phyloP scores from a whole-genome alignment of 2,888 invertebrate species.

The Heliconius hortense region DNA sequence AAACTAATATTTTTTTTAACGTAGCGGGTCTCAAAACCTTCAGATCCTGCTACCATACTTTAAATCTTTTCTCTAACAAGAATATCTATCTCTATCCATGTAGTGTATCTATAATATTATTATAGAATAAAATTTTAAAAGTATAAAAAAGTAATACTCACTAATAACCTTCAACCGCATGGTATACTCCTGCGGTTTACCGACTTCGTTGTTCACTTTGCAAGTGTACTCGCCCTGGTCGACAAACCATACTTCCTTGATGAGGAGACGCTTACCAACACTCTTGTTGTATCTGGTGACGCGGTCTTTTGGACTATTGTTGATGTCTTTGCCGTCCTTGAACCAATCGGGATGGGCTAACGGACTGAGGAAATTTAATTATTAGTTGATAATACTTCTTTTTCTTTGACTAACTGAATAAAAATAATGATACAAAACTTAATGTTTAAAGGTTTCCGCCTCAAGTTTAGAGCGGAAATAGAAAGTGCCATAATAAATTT shows the following conservation, averaged over 20 bases:
- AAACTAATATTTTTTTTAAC: too few relatives aligned
- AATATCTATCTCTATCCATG: too few relatives aligned
- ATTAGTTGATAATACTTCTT: neutral
- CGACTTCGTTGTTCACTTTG: conserved; percentile 59
- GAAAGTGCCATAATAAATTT: too few relatives aligned
- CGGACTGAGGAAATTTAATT: conserved; percentile 52
- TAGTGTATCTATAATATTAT: too few relatives aligned
- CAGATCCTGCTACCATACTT: too few relatives aligned
- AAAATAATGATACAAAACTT: too few relatives aligned
- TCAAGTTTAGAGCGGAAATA: too few relatives aligned
- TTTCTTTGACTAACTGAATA: too few relatives aligned
- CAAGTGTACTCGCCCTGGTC: conserved; percentile 67
- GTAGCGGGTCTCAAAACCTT: too few relatives aligned
- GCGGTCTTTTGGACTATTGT: conserved; percentile 56
- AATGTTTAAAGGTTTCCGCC: too few relatives aligned
- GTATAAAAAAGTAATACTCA: conserved; percentile 49
- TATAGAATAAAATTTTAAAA: neutral
- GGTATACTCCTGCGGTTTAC: conserved; percentile 57
- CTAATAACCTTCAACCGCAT: conserved; percentile 63
- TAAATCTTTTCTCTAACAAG: too few relatives aligned
- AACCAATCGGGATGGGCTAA: conserved; percentile 66
- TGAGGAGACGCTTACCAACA: conserved; percentile 64
- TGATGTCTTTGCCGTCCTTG: conserved; percentile 61
- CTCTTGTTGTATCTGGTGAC: conserved; percentile 68
- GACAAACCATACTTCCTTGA: conserved; percentile 57